phyloP scores from a whole-genome alignment of 2,888 invertebrate genomes.

The Trisateles emortualis region DNA sequence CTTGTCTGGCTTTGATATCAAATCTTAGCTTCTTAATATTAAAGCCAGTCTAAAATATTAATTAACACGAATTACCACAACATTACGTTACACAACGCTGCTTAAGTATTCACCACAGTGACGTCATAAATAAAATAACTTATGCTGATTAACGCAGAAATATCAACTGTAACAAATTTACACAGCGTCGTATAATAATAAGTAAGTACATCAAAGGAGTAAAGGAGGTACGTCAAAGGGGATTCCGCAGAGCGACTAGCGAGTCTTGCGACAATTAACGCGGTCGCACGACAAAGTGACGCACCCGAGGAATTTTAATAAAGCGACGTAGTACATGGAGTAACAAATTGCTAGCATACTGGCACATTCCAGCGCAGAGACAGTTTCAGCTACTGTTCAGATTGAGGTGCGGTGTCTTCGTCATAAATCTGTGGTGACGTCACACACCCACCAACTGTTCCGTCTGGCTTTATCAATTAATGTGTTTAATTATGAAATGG shows the following conservation, averaged over 20 bases:
- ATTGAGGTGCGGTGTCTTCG: slow-evolving; percentile 43
- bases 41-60: too few relatives aligned
- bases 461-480: slow-evolving; percentile 15
- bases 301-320: slow-evolving; percentile 55
- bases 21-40: too few relatives aligned
- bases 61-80: neutral
- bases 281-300: slow-evolving; percentile 42
- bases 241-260: slow-evolving; percentile 34
- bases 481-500: slow-evolving; percentile 24
- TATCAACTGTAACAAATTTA: slow-evolving; percentile 39
- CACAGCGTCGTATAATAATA: slow-evolving; percentile 35
- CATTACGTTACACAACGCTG: neutral
- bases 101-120: neutral
- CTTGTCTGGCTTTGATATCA: too few relatives aligned
- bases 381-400: slow-evolving; percentile 9
- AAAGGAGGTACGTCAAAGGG: slow-evolving; percentile 37
- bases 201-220: slow-evolving; percentile 43
- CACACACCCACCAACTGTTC: slow-evolving; percentile 23
- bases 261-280: slow-evolving; percentile 50
- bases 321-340: slow-evolving; percentile 39
- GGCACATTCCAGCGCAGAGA: slow-evolving; percentile 8
- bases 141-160: slow-evolving; percentile 18
- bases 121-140: slow-evolving; percentile 9
- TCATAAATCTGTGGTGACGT: slow-evolving; percentile 41
- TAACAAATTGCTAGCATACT: slow-evolving; percentile 34